phyloP scores from a whole-genome alignment of 2,888 invertebrate species.

The Xylota segnis region DNA sequence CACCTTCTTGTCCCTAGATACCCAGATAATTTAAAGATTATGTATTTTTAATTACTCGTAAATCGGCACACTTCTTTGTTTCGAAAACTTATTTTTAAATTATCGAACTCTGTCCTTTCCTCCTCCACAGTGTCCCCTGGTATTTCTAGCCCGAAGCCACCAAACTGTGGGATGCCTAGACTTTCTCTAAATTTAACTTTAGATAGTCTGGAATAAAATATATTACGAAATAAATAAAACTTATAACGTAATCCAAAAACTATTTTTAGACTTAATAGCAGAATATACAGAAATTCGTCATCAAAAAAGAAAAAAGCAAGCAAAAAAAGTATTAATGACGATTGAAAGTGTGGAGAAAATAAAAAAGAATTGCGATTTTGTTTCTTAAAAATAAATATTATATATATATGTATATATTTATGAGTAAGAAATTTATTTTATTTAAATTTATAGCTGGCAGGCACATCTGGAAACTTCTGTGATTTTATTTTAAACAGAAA shows the following conservation, averaged over 20 bases:
- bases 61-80: conserved; percentile 2
- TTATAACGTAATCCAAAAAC: background rate
- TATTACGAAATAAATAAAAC: background rate
- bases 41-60: too few relatives aligned
- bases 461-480: conserved; percentile 7
- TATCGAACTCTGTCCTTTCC: background rate
- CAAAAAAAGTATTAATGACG: background rate
- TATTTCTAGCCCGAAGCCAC: background rate
- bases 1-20: too few relatives aligned
- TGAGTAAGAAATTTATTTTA: background rate
- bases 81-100: background rate
- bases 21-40: too few relatives aligned
- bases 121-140: background rate
- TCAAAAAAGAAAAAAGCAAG: background rate
- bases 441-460: conserved; percentile 3
- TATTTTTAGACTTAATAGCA: conserved; percentile 2
- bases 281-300: background rate
- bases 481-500: background rate
- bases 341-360: background rate
- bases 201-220: conserved; percentile 13
- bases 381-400: background rate
- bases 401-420: background rate
- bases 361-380: too few relatives aligned
- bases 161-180: background rate
- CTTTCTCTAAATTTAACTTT: background rate